Base-by-base conservation (phyloP, 2,888 invertebrate genomes). In the Atethmia centrago region DNA sequence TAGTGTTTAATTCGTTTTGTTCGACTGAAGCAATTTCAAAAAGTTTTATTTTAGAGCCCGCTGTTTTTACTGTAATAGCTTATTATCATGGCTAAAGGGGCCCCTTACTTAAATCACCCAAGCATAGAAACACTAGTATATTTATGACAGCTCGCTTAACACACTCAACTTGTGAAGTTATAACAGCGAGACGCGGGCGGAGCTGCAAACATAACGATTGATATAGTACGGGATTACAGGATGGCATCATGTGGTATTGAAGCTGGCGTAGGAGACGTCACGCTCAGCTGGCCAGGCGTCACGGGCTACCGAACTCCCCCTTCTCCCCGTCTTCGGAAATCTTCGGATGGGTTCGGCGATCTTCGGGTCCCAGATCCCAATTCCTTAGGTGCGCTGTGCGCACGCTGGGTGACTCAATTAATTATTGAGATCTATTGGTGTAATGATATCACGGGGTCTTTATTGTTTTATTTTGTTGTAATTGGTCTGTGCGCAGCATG, bases 291-390 rank as follows among this genome's bases (percentile, higher is more conserved):
- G 77, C 73, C 82, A 85, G 82, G 82, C 93, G 94, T 95, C 94
- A 95, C 92, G 95, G 93, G 88, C 92, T 91, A 90, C 77, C 90
- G 93, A 90, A 61, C 92, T 90, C 89, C 91, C 92, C 92, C 91
- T 90, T 88, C 89, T 85, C 86, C 85, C 79, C 87, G 84, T 85
- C 90, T 92, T 93, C 94, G 93, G 90, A 87, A 89, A 83, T 80
- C 85, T 88, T 94, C 94, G 94, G 87, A 75, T 74, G 83, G 88
- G 88, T 88, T 93, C 93, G 95, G 88, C 69, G 69, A 42, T 85
- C 76, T 84, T 87, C 87, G 88, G 81, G 70, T 83, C 77, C 84
- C 83, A 88, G 89, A 85, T 91, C 90, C 92, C 89, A 93, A 93
- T 92, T 91, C 88, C 87, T 90, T 89, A 91, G 89, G 90, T 90